A percentile compares a stretch with the other conserved stretches of the same genome.
These are phyloP conservation scores for Gallirallus australis DNA, from an alignment of 2,797 vertebrate species.

Conservation along the genomic window DNA sequence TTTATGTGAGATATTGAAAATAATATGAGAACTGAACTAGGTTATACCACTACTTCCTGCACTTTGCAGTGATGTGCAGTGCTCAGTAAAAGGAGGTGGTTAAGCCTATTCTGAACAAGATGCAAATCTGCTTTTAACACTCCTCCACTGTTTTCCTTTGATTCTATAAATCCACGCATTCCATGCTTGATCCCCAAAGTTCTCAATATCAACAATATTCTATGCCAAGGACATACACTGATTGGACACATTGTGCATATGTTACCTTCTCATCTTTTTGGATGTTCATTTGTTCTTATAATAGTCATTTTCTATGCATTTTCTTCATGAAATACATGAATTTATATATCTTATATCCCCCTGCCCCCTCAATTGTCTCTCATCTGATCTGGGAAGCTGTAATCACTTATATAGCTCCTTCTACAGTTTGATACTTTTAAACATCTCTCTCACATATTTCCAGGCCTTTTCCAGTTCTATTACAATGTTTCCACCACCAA, in stretches of 20 bases:
- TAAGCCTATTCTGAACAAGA: not conserved
- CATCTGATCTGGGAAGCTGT: not conserved
- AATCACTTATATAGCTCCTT: not conserved
- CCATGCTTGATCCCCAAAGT: not conserved
- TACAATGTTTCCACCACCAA: not conserved
- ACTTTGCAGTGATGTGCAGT: not conserved
- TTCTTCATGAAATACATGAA: not conserved
- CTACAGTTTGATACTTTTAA: not conserved
- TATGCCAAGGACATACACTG: not conserved
- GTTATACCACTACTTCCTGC: not conserved
- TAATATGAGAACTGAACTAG: not conserved
- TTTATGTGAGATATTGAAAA: not conserved
- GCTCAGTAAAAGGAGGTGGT: not conserved
- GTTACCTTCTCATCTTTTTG: not conserved
- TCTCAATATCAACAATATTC: not conserved
- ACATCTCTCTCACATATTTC: not conserved
- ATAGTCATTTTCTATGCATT: not conserved
- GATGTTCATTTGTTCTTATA: not conserved
- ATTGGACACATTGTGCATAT: not conserved
- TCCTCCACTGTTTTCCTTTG: not conserved
- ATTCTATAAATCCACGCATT: not conserved
- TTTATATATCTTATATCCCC: not conserved
- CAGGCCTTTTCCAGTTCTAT: not conserved
- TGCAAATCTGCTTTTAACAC: not conserved
- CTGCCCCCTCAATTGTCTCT: not conserved